Conservation (phyloP, 1,140 invertebrate species). For the Protaetia brevitarsis region DNA sequence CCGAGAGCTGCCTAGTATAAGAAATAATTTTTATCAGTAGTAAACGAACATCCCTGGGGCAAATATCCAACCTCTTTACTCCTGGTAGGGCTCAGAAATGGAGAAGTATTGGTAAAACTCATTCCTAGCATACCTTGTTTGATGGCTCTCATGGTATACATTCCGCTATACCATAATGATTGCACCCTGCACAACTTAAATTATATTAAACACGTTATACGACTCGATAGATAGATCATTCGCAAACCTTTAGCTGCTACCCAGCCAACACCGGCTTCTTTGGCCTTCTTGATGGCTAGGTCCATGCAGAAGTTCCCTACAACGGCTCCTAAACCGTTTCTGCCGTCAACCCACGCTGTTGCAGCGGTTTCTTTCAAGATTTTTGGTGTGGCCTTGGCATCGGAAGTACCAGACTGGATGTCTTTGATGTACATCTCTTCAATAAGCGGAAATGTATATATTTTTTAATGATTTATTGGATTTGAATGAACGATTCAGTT, state of each 20-base stretch:
- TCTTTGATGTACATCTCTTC: constrained; percentile 66
- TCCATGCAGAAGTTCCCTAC: constrained; percentile 90
- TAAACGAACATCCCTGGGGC: neutral
- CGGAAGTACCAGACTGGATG: constrained; percentile 53
- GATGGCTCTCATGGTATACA: constrained; percentile 76
- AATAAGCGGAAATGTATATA: constrained; percentile 29
- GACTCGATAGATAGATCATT: neutral
- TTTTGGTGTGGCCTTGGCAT: constrained; percentile 57
- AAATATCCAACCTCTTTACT: constrained; percentile 61
- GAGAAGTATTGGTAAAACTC: constrained; percentile 91
- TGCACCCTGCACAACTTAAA: constrained; percentile 56
- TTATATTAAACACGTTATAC: neutral
- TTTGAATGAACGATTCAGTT: neutral
- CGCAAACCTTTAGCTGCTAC: constrained; percentile 66
- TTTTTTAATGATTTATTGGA: neutral
- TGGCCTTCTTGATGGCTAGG: constrained; percentile 83
- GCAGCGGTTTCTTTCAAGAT: constrained; percentile 71
- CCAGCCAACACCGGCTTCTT: constrained; percentile 80
- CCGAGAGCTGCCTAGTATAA: constrained; percentile 67
- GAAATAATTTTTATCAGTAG: neutral
- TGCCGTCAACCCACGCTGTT: constrained; percentile 81
- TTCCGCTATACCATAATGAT: constrained; percentile 90
- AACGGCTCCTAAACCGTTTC: constrained; percentile 81
- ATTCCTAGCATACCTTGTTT: constrained; percentile 79
- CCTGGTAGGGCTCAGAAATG: constrained; percentile 81